phyloP scores from a whole-genome alignment of 2,888 invertebrate genomes.

The Malachius bipustulatus region DNA sequence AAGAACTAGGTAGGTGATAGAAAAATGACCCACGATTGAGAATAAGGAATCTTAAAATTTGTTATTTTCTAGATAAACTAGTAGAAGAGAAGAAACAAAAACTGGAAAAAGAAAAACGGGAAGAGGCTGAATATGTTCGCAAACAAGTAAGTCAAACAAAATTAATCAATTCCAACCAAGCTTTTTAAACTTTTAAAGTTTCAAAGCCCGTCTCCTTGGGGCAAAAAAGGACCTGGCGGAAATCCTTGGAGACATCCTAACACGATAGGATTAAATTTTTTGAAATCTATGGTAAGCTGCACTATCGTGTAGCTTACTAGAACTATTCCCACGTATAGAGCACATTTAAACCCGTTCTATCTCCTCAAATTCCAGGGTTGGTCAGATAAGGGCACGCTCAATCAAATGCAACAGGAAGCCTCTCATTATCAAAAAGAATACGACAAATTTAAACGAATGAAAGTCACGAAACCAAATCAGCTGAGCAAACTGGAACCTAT shows the following conservation, averaged over 20 bases:
- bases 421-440: neutral
- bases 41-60: no score
- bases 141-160: slow-evolving; percentile 1
- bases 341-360: no score
- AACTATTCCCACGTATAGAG: slow-evolving; percentile 6
- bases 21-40: neutral
- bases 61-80: slow-evolving; percentile 1
- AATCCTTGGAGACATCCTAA: slow-evolving; percentile 62
- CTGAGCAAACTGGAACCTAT: slow-evolving; percentile 20
- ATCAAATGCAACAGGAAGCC: slow-evolving; percentile 27
- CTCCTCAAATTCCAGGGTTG: no score
- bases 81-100: neutral
- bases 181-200: neutral
- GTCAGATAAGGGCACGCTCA: slow-evolving; percentile 33
- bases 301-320: slow-evolving; percentile 25
- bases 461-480: slow-evolving; percentile 10
- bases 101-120: neutral
- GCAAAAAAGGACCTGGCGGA: slow-evolving; percentile 59
- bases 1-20: slow-evolving; percentile 44
- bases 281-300: slow-evolving; percentile 60
- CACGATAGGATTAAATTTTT: slow-evolving; percentile 59
- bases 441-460: slow-evolving; percentile 15
- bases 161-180: neutral
- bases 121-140: neutral
- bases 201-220: slow-evolving; percentile 45